A percentile compares a stretch with the other conserved stretches of the same genome.
Conservation (phyloP, 2,113 vertebrate genomes). For the Plestiodon gilberti region DNA sequence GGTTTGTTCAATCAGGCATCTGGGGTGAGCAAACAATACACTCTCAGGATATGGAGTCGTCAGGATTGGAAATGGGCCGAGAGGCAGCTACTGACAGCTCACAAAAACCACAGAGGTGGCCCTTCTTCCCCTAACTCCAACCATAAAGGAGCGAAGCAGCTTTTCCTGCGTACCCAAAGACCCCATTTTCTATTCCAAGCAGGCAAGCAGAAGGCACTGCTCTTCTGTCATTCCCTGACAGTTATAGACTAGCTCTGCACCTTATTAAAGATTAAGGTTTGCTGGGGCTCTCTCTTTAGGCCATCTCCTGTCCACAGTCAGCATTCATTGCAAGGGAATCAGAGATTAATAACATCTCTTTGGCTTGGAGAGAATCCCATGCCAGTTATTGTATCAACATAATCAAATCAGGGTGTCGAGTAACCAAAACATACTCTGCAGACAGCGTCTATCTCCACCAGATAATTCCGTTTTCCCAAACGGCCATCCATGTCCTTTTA, state of each 20-base stretch:
- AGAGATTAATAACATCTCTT: conserved; percentile 66
- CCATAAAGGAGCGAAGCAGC: conserved; percentile 48
- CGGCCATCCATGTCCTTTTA: not conserved
- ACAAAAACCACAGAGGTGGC: conserved; percentile 44
- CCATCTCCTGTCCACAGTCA: conserved; percentile 67
- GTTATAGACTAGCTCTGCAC: conserved; percentile 78
- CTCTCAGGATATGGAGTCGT: too few species aligned
- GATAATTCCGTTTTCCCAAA: not conserved
- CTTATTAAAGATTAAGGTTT: conserved; percentile 83
- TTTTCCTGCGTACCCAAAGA: conserved; percentile 53
- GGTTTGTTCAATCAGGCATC: conserved; percentile 11
- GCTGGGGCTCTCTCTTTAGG: conserved; percentile 68
- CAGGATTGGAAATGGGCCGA: conserved; percentile 31
- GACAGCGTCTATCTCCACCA: not conserved
- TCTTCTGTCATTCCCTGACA: conserved; percentile 76
- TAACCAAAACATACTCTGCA: not conserved
- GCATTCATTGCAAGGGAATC: conserved; percentile 70
- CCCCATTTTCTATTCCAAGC: conserved; percentile 74
- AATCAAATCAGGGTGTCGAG: conserved; percentile 17
- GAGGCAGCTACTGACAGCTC: conserved; percentile 47
- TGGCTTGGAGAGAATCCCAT: conserved; percentile 35
- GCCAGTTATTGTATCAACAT: not conserved
- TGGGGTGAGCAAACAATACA: not conserved
- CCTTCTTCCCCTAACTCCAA: conserved; percentile 9
- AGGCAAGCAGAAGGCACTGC: conserved; percentile 67